Conservation (phyloP, 2,113 vertebrate genomes). For the Halcyon malimbica region DNA sequence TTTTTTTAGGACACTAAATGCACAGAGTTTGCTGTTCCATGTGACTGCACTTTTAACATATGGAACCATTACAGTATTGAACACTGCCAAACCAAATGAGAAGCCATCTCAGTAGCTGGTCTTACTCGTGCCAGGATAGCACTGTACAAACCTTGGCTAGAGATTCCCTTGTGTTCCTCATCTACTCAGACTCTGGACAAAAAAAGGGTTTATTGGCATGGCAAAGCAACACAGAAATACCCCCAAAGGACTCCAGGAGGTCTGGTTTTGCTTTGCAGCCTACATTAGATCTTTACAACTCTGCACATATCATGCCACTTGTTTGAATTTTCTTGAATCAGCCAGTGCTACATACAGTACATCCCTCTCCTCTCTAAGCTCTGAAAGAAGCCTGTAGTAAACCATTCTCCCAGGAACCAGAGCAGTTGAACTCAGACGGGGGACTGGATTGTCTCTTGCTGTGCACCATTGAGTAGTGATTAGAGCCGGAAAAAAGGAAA, state of each 20-base stretch:
- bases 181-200: not conserved
- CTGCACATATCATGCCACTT: not conserved
- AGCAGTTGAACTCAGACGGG: not conserved
- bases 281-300: not conserved
- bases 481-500: not conserved
- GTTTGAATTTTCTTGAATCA: not conserved
- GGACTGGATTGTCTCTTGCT: not conserved
- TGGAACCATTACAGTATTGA: not conserved
- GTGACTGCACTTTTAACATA: not conserved
- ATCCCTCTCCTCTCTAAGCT: not conserved
- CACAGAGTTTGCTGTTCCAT: constrained; percentile 19
- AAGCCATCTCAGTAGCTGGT: not conserved
- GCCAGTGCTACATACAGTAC: too few species aligned
- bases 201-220: not conserved
- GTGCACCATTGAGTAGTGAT: not conserved
- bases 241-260: not conserved
- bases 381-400: not conserved
- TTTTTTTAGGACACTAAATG: constrained; percentile 47
- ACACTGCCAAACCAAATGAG: not conserved
- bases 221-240: not conserved
- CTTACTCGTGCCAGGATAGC: not conserved
- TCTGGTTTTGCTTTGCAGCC: not conserved
- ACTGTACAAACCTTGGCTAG: not conserved
- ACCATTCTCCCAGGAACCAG: not conserved
- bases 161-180: not conserved